These are phyloP conservation scores for Chlamydotis undulata DNA, from an alignment of 2,113 vertebrate species.

Conservation along the genomic window DNA sequence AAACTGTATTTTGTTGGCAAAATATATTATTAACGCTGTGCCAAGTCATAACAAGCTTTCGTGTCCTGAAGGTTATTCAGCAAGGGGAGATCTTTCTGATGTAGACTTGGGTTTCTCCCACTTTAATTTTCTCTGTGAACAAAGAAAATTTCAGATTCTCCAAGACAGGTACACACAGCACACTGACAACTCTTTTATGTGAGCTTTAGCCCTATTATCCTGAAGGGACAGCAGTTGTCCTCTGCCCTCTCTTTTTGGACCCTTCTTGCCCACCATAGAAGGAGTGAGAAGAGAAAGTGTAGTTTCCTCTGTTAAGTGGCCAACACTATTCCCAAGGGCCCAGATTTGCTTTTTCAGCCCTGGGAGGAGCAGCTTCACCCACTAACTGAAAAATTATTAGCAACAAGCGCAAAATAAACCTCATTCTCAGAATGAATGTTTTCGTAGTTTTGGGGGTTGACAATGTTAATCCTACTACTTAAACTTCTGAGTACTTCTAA, in stretches of 20 bases:
- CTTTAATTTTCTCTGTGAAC: background rate
- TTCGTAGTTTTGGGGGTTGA: background rate
- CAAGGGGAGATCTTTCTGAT: background rate
- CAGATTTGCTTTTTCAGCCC: background rate
- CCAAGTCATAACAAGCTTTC: background rate
- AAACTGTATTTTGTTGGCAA: background rate
- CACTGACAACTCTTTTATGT: background rate
- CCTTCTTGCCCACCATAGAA: background rate
- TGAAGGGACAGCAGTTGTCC: background rate
- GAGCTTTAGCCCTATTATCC: background rate
- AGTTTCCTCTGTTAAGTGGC: background rate
- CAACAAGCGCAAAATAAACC: background rate
- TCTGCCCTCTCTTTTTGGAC: background rate
- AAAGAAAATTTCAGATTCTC: background rate
- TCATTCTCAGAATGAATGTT: background rate
- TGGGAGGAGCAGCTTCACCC: background rate
- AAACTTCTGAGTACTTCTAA: background rate
- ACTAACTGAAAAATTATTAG: background rate
- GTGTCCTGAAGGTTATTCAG: background rate
- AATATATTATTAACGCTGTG: background rate
- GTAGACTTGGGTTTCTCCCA: background rate
- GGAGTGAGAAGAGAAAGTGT: background rate
- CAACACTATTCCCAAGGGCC: background rate
- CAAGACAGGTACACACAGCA: background rate
- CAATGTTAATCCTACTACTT: background rate